phyloP scores from a whole-genome alignment of 1,140 invertebrate species.

The Armadillidium nasatum region DNA sequence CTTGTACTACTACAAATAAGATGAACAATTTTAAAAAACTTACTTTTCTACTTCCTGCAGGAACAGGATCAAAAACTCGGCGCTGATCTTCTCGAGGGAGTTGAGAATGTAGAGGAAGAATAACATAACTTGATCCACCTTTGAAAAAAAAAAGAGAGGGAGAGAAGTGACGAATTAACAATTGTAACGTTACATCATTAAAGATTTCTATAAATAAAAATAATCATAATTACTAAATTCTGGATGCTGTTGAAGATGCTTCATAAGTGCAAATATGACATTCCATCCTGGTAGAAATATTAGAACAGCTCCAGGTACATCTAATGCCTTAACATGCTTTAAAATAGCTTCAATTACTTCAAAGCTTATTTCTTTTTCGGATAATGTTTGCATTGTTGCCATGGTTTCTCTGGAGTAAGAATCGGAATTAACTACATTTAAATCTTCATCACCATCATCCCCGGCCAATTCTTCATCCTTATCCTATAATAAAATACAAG shows the following conservation, averaged over 20 bases:
- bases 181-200: too few species aligned
- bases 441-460: conserved; percentile 49
- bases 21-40: conserved; percentile 21
- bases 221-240: conserved; percentile 59
- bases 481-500: conserved; percentile 42
- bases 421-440: conserved; percentile 35
- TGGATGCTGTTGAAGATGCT: conserved; percentile 70
- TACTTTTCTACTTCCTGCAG: conserved; percentile 65
- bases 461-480: conserved; percentile 45
- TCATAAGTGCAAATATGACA: conserved; percentile 85
- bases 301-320: conserved; percentile 75
- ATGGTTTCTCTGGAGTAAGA: conserved; percentile 59
- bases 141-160: neutral
- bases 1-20: too few species aligned
- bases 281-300: conserved; percentile 94
- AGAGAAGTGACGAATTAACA: too few species aligned
- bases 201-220: too few species aligned
- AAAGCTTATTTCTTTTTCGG: conserved; percentile 85
- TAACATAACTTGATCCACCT: conserved; percentile 54
- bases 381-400: conserved; percentile 67
- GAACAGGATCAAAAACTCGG: conserved; percentile 75
- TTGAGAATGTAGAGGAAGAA: conserved; percentile 85
- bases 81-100: conserved; percentile 84
- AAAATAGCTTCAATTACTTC: conserved; percentile 77
- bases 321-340: conserved; percentile 65